Conservation (phyloP, 2,797 vertebrate species). For the Odontamblyopus rebecca region DNA sequence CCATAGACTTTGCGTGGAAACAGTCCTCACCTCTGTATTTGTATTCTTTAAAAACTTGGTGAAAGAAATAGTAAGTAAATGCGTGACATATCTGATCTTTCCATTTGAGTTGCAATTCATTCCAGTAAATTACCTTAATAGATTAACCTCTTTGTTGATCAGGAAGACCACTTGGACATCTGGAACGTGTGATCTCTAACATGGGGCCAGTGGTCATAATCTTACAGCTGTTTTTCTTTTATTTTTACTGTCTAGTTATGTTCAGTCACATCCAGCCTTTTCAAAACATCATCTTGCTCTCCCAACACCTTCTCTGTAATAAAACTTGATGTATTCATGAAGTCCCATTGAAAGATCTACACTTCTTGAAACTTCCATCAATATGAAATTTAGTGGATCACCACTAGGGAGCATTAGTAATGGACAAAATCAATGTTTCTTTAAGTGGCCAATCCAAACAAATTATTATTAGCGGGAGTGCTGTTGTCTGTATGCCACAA, state of each 20-base stretch:
- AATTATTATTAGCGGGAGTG: neutral
- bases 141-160: neutral
- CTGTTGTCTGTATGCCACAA: neutral
- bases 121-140: neutral
- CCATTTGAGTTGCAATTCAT: neutral
- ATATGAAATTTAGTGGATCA: constrained; percentile 4
- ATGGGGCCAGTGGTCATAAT: neutral
- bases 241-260: too few species aligned
- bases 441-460: neutral
- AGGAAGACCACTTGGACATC: neutral
- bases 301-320: neutral
- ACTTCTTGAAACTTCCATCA: neutral
- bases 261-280: neutral
- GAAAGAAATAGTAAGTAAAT: too few species aligned
- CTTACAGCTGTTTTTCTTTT: neutral
- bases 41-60: too few species aligned
- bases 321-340: neutral
- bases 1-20: too few species aligned
- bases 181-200: neutral
- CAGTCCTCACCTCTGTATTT: too few species aligned
- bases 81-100: too few species aligned
- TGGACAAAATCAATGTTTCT: constrained; percentile 7
- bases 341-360: constrained; percentile 3
- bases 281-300: neutral
- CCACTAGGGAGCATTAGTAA: neutral